Conservation (phyloP, 2,113 vertebrate species). For the Thryonomys swinderianus region DNA sequence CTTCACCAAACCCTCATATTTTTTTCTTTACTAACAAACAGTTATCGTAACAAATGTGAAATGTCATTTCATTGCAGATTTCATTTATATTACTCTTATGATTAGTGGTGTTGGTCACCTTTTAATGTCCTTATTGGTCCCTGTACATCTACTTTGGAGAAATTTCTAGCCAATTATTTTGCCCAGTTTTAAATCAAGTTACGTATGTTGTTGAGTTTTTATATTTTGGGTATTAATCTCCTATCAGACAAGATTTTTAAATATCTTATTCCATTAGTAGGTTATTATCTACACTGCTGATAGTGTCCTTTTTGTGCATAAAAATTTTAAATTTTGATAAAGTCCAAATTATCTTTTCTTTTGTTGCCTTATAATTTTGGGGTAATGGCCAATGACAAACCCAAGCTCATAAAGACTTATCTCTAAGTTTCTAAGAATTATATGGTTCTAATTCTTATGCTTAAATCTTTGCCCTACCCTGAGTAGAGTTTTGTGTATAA, state of each 20-base stretch:
- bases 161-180: background rate
- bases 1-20: background rate
- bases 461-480: background rate
- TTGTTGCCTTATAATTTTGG: background rate
- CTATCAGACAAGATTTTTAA: background rate
- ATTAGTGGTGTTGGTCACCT: background rate
- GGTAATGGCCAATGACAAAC: background rate
- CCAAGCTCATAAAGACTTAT: background rate
- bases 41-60: background rate
- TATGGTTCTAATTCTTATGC: background rate
- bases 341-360: constrained; percentile 14
- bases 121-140: background rate
- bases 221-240: background rate
- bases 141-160: background rate
- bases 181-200: constrained; percentile 12
- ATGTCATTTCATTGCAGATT: background rate
- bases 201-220: background rate
- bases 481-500: background rate
- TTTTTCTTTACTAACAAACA: background rate
- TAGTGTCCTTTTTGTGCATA: background rate
- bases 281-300: background rate
- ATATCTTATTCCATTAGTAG: background rate
- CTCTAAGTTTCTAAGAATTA: background rate
- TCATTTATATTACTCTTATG: background rate
- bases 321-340: background rate